Conservation (phyloP, 2,113 vertebrate genomes). For the Xyliphius kryptos region DNA sequence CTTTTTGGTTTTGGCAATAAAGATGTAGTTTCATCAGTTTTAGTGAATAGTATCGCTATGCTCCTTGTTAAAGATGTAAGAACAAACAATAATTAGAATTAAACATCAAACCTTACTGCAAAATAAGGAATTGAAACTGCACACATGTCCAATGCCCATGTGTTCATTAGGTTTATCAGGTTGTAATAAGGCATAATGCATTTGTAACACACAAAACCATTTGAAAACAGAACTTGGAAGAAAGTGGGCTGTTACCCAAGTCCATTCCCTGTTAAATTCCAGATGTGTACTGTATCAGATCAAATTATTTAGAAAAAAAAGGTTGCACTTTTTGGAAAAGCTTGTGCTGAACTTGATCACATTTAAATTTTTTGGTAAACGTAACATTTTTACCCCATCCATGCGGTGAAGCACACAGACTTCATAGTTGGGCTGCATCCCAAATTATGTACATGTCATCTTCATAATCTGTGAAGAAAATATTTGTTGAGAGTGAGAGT, state of each 20-base stretch:
- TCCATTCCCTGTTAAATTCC: not conserved
- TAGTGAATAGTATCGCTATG: slow-evolving; percentile 3
- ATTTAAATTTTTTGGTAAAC: too few relatives aligned
- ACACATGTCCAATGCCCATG: slow-evolving; percentile 7
- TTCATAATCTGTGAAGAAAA: too few relatives aligned
- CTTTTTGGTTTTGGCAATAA: slow-evolving; percentile 12
- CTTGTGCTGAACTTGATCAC: too few relatives aligned
- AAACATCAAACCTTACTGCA: not conserved
- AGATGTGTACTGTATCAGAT: not conserved
- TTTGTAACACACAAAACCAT: not conserved
- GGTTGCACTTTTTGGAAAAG: too few relatives aligned
- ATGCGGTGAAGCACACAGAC: too few relatives aligned
- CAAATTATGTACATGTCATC: too few relatives aligned
- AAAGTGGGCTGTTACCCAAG: not conserved
- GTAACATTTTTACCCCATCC: too few relatives aligned
- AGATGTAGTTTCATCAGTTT: slow-evolving; percentile 2
- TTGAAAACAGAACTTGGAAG: not conserved
- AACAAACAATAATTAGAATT: slow-evolving; percentile 1
- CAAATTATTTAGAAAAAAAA: not conserved
- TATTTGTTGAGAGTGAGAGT: too few relatives aligned
- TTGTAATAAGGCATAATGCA: not conserved
- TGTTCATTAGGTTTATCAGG: not conserved
- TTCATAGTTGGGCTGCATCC: too few relatives aligned
- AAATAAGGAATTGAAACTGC: not conserved
- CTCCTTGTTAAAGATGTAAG: slow-evolving; percentile 4